Evolutionary conservation across 2,113 vertebrate species (phyloP).

Genomic region (Paratilapia polleni): DNA sequence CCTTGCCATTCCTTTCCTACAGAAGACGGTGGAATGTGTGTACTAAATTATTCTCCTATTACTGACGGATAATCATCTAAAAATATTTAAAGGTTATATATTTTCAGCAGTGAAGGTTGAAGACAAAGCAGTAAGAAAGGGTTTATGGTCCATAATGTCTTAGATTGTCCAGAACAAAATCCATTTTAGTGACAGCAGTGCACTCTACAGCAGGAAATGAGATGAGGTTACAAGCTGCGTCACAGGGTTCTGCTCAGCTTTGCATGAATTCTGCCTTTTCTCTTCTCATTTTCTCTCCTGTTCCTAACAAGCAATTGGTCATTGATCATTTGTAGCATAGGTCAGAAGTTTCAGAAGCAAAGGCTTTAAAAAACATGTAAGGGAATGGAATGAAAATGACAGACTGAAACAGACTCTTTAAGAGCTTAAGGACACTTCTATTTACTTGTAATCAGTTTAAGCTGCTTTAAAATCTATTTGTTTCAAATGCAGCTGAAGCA

Average conservation of each 20-base stretch:
- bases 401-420: not conserved
- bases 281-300: not conserved
- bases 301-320: not conserved
- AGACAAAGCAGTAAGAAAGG: slow-evolving; percentile 1
- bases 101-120: slow-evolving; percentile 37
- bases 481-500: not conserved
- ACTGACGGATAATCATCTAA: slow-evolving; percentile 7
- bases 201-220: slow-evolving; percentile 22
- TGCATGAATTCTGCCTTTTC: slow-evolving; percentile 11
- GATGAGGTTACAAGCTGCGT: slow-evolving; percentile 10
- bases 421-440: not conserved
- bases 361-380: not conserved
- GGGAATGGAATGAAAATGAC: not conserved
- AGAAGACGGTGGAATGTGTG: slow-evolving; percentile 20
- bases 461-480: not conserved
- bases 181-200: slow-evolving; percentile 16
- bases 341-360: not conserved
- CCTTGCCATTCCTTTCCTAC: slow-evolving; percentile 2
- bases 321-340: not conserved
- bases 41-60: slow-evolving; percentile 20
- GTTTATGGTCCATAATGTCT: slow-evolving; percentile 39
- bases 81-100: slow-evolving; percentile 27
- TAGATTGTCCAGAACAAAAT: slow-evolving; percentile 23
- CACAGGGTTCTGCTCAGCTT: slow-evolving; percentile 5
- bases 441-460: not conserved